These are phyloP conservation scores for Agrochola macilenta DNA, from an alignment of 2,888 invertebrate genomes.

Conservation along the genomic window DNA sequence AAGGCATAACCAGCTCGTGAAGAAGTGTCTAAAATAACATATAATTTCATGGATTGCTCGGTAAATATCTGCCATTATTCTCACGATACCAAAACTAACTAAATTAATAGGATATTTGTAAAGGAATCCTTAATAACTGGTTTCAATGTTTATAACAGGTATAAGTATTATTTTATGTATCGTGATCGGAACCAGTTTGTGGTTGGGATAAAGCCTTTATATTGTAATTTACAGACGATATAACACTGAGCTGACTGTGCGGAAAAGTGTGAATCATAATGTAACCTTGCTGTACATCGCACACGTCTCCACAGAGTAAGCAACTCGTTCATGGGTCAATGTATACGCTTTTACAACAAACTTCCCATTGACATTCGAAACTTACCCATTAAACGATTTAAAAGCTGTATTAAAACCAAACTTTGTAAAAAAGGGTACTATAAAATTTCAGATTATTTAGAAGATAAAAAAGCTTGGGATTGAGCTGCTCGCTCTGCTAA, in stretches of 20 bases:
- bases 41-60: neutral
- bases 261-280: conserved; percentile 31
- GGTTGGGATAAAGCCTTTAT: conserved; percentile 25
- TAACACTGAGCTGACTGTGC: neutral
- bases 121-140: conserved; percentile 54
- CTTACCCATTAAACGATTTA: too few species aligned
- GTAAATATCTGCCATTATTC: conserved; percentile 31
- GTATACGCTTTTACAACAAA: too few species aligned
- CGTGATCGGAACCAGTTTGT: conserved; percentile 45
- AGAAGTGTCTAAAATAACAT: neutral
- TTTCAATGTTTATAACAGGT: conserved; percentile 43
- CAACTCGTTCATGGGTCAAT: too few species aligned
- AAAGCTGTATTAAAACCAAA: too few species aligned
- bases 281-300: too few species aligned
- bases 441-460: too few species aligned
- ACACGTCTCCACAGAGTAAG: too few species aligned
- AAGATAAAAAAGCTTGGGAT: too few species aligned
- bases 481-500: too few species aligned
- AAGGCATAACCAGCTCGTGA: conserved; percentile 3
- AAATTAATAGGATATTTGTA: conserved; percentile 40
- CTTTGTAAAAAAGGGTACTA: too few species aligned
- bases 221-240: conserved; percentile 26
- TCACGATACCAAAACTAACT: conserved; percentile 41
- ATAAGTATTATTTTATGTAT: conserved; percentile 40
- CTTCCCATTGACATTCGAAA: too few species aligned